phyloP scores from a whole-genome alignment of 2,888 invertebrate species.

The Drosophila koepferae region DNA sequence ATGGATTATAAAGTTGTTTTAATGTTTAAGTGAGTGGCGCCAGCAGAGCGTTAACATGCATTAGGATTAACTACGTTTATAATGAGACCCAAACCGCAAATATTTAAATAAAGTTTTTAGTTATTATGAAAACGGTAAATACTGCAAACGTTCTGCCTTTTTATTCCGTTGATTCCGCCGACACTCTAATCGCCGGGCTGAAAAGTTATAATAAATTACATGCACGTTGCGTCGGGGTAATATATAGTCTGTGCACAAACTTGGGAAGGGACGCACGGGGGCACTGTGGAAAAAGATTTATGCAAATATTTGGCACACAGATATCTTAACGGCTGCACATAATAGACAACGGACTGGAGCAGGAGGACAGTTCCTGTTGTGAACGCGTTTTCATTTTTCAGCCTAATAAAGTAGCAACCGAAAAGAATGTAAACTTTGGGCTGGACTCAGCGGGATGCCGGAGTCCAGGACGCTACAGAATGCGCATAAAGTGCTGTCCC shows the following conservation, averaged over 20 bases:
- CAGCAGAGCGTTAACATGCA: slow-evolving; percentile 69
- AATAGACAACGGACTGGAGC: slow-evolving; percentile 37
- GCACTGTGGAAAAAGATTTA: slow-evolving; percentile 61
- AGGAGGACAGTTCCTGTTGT: slow-evolving; percentile 19
- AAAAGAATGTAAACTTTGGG: slow-evolving; percentile 50
- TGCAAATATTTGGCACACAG: slow-evolving; percentile 71
- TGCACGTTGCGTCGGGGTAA: slow-evolving; percentile 58
- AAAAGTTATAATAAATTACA: slow-evolving; percentile 57
- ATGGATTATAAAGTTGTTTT: slow-evolving; percentile 77
- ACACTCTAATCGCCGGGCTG: slow-evolving; percentile 20
- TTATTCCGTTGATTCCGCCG: slow-evolving; percentile 14
- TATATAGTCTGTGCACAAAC: slow-evolving; percentile 35
- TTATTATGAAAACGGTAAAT: slow-evolving; percentile 77
- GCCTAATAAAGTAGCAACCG: slow-evolving; percentile 72
- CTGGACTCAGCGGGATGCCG: slow-evolving; percentile 48
- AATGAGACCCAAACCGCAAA: slow-evolving; percentile 52
- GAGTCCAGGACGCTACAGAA: slow-evolving; percentile 32
- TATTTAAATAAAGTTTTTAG: slow-evolving; percentile 76
- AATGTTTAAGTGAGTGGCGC: slow-evolving; percentile 75
- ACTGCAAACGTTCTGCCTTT: slow-evolving; percentile 38
- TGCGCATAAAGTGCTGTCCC: slow-evolving; percentile 59
- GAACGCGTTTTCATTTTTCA: slow-evolving; percentile 67
- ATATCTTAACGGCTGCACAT: slow-evolving; percentile 71
- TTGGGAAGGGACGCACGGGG: slow-evolving; percentile 16
- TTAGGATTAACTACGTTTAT: slow-evolving; percentile 61